Percentiles rank a stretch among this genome's conserved stretches.
Conservation (phyloP, 2,797 vertebrate genomes). For the Pipistrellus pipistrellus region DNA sequence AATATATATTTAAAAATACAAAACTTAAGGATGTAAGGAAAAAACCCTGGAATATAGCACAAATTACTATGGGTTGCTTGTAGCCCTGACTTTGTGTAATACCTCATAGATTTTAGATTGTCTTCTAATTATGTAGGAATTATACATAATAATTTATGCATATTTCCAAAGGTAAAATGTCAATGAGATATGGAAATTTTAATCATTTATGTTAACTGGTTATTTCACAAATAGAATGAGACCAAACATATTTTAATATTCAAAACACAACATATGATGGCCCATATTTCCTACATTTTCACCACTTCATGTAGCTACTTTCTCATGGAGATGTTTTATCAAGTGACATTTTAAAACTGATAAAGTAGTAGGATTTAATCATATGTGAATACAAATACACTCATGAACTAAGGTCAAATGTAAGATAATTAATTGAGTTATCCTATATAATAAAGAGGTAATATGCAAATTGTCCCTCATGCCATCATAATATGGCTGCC, state of each 20-base stretch:
- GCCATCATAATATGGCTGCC: too few relatives aligned
- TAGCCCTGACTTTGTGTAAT: not conserved
- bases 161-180: not conserved
- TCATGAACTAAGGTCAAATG: slow-evolving; percentile 50
- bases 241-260: not conserved
- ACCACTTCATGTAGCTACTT: slow-evolving; percentile 15
- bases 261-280: not conserved
- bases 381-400: slow-evolving; percentile 56
- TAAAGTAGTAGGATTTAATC: slow-evolving; percentile 58
- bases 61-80: not conserved
- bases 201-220: not conserved
- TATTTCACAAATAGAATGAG: not conserved
- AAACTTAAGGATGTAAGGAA: not conserved
- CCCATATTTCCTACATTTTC: not conserved
- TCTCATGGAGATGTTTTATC: slow-evolving; percentile 6
- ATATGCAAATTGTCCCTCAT: too few relatives aligned
- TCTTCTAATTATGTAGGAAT: not conserved
- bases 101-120: not conserved
- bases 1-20: not conserved
- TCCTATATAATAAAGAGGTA: not conserved
- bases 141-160: not conserved
- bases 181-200: not conserved
- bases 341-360: slow-evolving; percentile 61
- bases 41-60: not conserved
- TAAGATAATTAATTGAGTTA: slow-evolving; percentile 74